These are phyloP conservation scores for Odontophorus gujanensis DNA, from an alignment of 2,113 vertebrate species.

Conservation along the genomic window DNA sequence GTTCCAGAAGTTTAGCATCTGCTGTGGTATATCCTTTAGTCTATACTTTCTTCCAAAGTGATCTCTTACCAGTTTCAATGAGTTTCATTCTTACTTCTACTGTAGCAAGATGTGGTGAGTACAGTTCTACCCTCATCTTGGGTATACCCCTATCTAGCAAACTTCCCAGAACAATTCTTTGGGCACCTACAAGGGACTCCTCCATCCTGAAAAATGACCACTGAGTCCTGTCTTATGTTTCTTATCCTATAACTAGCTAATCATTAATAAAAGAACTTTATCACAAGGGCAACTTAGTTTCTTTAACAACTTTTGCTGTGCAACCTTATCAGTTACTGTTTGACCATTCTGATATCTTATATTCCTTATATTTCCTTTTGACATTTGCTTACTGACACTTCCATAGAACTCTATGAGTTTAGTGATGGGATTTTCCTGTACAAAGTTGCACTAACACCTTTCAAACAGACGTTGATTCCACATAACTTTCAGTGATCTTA, in stretches of 20 bases:
- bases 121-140: background rate
- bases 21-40: background rate
- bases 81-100: background rate
- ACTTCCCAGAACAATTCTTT: background rate
- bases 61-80: background rate
- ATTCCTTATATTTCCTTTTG: background rate
- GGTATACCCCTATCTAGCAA: background rate
- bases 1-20: background rate
- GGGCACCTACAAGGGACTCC: background rate
- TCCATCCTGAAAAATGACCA: background rate
- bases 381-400: background rate
- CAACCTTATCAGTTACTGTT: conserved; percentile 47
- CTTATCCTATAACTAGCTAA: conserved; percentile 2
- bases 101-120: background rate
- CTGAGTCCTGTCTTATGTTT: background rate
- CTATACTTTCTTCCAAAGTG: background rate
- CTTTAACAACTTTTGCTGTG: background rate
- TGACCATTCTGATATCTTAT: background rate
- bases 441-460: background rate
- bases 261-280: conserved; percentile 29
- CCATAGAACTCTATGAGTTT: background rate
- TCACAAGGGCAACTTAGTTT: conserved; percentile 12
- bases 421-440: background rate
- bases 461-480: background rate
- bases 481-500: background rate